Base-by-base conservation (phyloP, 2,888 invertebrate species). In the Autographa gamma region DNA sequence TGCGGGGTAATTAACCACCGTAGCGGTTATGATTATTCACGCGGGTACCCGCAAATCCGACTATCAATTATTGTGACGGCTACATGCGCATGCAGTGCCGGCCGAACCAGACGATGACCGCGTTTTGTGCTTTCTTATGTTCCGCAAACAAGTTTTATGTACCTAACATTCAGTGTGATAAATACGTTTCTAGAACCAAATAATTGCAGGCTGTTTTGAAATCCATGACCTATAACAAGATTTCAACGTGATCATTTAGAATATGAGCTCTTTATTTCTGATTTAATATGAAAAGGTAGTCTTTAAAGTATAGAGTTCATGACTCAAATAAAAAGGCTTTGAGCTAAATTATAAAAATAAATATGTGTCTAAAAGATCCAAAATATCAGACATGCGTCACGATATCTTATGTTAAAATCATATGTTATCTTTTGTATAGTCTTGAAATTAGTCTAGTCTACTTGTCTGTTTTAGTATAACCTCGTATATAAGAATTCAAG, bases 11-110 rank as follows among this genome's bases (percentile, higher is more conserved):
- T 95, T 94, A 94, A 94, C 89, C 85, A 93, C 83, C 77, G 83
- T 80, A 85, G 89, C 77, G 86, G 89, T 90, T 91, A 91, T 92
- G 90, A 94, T 95, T 88, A 94, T 89, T 95, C 94, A 93, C 85
- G 86, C 87, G 84, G 86, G 90, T 93, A 88, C 86, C 82, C 84
- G 91, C 90, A 88, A 91, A 93, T 89, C 87, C 81, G 76, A 88
- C 90, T 88, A 95, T 95, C 88, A 90, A 90, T 95, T 91, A 91
- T 83, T 79, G 80, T 86, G 93, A 93, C 92, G 88, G 90, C 73
- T 89, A 93, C 94, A 95, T 84, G 92, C 79, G 72, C 85, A 70
- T 70, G 73, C 76, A 77, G 56, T 80, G 76, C 75, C 62, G 72
- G 72, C 78, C 71, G 70, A 56, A 72, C 43, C 54, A 56, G 54